Base-by-base conservation (phyloP, 2,113 vertebrate species). In the Myotis lucifugus region DNA sequence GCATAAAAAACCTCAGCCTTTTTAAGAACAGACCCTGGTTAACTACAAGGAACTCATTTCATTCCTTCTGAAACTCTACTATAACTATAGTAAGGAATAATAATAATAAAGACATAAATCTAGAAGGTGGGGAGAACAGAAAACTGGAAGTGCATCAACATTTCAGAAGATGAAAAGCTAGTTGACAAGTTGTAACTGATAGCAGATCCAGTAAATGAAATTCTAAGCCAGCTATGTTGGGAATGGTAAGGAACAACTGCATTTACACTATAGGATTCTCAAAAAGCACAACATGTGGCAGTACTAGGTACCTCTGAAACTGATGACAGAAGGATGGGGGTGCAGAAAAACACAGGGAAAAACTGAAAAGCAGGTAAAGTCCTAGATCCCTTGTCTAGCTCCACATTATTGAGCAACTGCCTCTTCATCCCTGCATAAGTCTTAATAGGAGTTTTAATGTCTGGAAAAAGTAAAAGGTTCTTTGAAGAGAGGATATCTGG, bases 101-200 rank as follows among this genome's bases (percentile, higher is more conserved):
- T 73, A 72, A 27, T 67, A 50, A 54, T 32, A 29, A 72, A 78
- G 7, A 67, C 29, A 92, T 42, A 83, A 94, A 82, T 25, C 40
- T 64, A 81, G 72, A 92, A 85, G 25, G 42, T 64, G 12, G 50
- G 34, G 56, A 83, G 81, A 86, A 64, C 2, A n/a, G 5, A 72
- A 85, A 94, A 93, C 1, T 76, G 40, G 12, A 94, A 81, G 67
- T 42, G 25, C 0, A 77, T 29, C 32, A 91, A 85, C 32, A 85
- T 77, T 94, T 76, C 77, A 67, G 87, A 96, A 93, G 70, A 87
- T 15, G 40, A 83, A 92, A 94, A 69, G 29, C 34, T 46, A 86
- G 37, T 10, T 25, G 27, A 34, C 1, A 79, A 73, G 70, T 54
- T 93, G 11, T 81, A 94, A 89, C 21, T 89, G 40, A 78, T 9